phyloP scores from a whole-genome alignment of 2,113 vertebrate species.

The Narcine bancroftii region DNA sequence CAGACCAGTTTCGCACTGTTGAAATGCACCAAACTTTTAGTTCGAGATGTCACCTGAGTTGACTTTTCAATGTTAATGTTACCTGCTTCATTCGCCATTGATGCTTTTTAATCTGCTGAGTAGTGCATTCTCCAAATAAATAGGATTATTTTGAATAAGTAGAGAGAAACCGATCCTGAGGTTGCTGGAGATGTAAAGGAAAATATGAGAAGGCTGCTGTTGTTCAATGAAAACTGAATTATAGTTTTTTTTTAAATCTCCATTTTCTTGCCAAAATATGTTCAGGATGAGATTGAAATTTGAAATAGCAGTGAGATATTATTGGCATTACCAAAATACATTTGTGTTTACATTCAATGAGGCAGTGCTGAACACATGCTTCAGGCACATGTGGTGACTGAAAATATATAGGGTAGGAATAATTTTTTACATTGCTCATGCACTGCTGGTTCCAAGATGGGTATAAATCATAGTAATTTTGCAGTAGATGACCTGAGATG shows the following conservation, averaged over 20 bases:
- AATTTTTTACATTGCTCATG: not conserved
- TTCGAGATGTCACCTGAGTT: too few relatives aligned
- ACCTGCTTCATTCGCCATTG: too few relatives aligned
- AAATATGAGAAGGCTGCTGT: not conserved
- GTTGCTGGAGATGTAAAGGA: slow-evolving; percentile 1
- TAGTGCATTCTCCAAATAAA: not conserved
- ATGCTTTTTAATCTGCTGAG: too few relatives aligned
- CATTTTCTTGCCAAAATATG: not conserved
- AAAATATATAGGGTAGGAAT: not conserved
- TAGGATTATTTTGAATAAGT: not conserved
- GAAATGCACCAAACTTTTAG: too few relatives aligned
- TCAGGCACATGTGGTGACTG: not conserved
- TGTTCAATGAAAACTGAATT: slow-evolving; percentile 24
- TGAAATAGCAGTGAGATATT: not conserved
- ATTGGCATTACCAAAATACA: not conserved
- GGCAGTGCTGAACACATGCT: not conserved
- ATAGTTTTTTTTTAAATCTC: not conserved
- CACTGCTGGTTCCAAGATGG: not conserved
- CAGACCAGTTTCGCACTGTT: too few relatives aligned
- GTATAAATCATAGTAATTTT: not conserved
- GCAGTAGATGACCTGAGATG: not conserved
- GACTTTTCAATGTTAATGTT: too few relatives aligned
- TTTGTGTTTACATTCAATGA: slow-evolving; percentile 3
- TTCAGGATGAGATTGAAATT: not conserved
- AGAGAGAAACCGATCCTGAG: not conserved